Base-by-base conservation (phyloP, 2,797 vertebrate genomes). In the Eidolon dupreanum region DNA sequence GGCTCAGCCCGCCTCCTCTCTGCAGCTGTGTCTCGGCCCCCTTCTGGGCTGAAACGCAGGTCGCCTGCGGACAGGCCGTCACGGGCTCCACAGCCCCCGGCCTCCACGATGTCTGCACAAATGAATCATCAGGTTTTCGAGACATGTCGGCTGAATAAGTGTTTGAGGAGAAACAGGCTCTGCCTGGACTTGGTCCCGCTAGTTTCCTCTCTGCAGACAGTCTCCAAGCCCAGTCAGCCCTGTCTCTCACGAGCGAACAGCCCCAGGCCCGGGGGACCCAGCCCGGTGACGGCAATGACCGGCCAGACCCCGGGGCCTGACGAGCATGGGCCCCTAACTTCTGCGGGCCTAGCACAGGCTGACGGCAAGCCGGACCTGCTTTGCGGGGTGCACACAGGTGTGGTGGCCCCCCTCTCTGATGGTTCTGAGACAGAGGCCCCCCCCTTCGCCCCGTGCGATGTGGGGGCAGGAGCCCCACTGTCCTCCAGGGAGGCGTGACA, bases 51-150 rank as follows among this genome's bases (percentile, higher is more conserved):
- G 26, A 65, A 74, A 10, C 22, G 33, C 17, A 28, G 51, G 20
- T 83, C 70, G 63, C 36, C 6, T 6, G 3, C 0, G 6, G 33
- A n/a, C 57, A 38, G 73, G 28, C 26, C 4, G 41, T 15, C 31
- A 26, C 5, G 5, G 41, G 68, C 1, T 19, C 36, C 26, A 41
- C 31, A 20, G 20, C 26, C 16, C 13, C 1, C 0, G 8, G 8
- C 19, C 24, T 4, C 5, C 43, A 41, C 6, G 13, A 7, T 0
- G 0, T 0, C 41, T 0, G 3, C 41, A 2, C 3, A 15, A 33
- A 17, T 0, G 31, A 17, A n/a, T 0, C 2, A 12, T 4, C 53
- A 12, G 8, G 7, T 10, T 16, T 31, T 55, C 55, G 2, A 41
- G 66, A 65, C 6, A 1, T 0, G 2, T 0, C 15, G 73, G 49